Conservation (phyloP, 30 jellyfish, hydroid and myxozoan species). For the Aurelia sp. region DNA sequence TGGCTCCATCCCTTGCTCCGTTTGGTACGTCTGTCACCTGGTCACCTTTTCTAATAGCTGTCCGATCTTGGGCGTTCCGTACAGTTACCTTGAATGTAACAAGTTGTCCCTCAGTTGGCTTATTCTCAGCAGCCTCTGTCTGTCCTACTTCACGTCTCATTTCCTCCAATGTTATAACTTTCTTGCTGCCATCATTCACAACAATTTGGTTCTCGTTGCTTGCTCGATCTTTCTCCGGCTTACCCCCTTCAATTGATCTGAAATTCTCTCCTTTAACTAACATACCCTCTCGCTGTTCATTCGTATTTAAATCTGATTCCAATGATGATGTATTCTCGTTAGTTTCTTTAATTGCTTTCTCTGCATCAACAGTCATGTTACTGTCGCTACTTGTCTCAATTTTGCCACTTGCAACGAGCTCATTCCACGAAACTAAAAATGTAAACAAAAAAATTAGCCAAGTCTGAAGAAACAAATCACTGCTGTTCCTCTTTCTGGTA, state of each 20-base stretch:
- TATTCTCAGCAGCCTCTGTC: neutral
- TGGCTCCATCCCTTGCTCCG: neutral
- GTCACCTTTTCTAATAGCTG: neutral
- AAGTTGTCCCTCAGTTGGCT: constrained; percentile 3
- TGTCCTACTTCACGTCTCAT: constrained; percentile 5
- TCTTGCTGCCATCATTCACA: constrained; percentile 4
- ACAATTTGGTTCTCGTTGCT: too few species aligned
- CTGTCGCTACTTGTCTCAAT: neutral
- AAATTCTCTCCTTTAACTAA: too few species aligned
- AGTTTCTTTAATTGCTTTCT: too few species aligned
- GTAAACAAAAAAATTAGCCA: too few species aligned
- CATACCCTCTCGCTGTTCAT: too few species aligned
- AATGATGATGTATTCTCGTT: too few species aligned
- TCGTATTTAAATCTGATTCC: too few species aligned
- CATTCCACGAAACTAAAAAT: constrained; percentile 32
- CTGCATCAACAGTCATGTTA: neutral
- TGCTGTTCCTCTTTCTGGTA: too few species aligned
- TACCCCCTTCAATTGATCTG: neutral
- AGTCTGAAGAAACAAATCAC: too few species aligned
- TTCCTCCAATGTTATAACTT: constrained; percentile 7
- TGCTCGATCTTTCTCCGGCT: neutral
- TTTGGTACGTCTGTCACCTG: too few species aligned
- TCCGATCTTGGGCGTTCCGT: constrained; percentile 25
- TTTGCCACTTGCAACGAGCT: constrained; percentile 15
- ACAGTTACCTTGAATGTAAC: constrained; percentile 44